phyloP scores from a whole-genome alignment of 2,797 vertebrate species.

The Tenualosa ilisha region DNA sequence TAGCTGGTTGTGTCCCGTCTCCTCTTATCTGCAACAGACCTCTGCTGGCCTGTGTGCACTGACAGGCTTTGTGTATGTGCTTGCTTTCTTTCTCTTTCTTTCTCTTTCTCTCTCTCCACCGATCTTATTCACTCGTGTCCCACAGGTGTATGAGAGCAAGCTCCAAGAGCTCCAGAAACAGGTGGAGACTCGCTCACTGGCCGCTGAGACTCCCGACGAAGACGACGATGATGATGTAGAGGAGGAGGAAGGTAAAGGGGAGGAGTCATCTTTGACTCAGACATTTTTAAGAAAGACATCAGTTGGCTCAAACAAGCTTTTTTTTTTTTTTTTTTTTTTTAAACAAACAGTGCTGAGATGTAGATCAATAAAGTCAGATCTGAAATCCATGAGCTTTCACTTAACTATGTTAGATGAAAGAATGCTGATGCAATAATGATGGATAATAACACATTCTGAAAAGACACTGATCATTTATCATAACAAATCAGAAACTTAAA shows the following conservation, averaged over 20 bases:
- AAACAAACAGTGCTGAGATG: too few relatives aligned
- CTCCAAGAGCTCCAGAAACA: constrained; percentile 97
- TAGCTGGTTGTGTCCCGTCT: neutral
- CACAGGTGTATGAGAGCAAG: constrained; percentile 97
- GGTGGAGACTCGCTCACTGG: constrained; percentile 93
- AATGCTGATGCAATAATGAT: too few relatives aligned
- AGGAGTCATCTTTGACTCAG: too few relatives aligned
- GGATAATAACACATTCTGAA: too few relatives aligned
- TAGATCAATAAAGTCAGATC: too few relatives aligned
- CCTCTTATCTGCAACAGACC: neutral
- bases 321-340: too few relatives aligned
- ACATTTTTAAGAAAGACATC: too few relatives aligned
- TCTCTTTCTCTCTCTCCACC: constrained; percentile 59
- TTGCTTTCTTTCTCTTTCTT: neutral
- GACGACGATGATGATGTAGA: constrained; percentile 91
- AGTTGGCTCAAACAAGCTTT: too few relatives aligned
- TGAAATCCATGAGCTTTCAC: too few relatives aligned
- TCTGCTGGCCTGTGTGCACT: constrained; percentile 35
- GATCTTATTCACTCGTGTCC: constrained; percentile 63
- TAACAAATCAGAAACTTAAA: too few relatives aligned
- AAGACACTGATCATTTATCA: too few relatives aligned
- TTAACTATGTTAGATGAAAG: too few relatives aligned
- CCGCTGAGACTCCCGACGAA: constrained; percentile 92
- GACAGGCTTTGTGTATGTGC: constrained; percentile 54
- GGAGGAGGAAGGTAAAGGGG: constrained; percentile 75